Percentiles rank a stretch among this genome's conserved stretches.
Evolutionary conservation across 2,113 vertebrate species (phyloP).

Genomic region (Ammodytes dubius): DNA sequence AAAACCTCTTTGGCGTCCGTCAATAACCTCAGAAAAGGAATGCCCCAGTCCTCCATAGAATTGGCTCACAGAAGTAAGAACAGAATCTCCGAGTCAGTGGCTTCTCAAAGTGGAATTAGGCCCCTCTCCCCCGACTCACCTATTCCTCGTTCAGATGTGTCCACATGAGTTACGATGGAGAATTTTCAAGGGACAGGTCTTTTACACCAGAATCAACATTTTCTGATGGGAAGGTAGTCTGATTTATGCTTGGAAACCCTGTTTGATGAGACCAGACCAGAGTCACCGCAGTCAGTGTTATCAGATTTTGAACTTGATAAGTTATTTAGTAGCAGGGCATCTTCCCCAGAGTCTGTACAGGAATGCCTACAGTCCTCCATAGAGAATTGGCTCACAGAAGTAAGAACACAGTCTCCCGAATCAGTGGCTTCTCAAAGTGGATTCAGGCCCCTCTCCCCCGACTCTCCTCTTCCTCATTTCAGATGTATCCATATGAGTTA

Average conservation of each 20-base stretch:
- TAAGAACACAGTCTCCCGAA: too few species aligned
- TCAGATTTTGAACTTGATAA: constrained; percentile 14
- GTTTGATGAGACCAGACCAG: constrained; percentile 18
- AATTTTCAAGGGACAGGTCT: background rate
- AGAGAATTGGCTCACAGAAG: too few species aligned
- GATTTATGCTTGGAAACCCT: constrained; percentile 20
- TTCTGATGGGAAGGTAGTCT: constrained; percentile 34
- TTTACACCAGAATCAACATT: constrained; percentile 25
- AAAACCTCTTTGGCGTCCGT: too few species aligned
- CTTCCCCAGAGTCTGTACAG: background rate
- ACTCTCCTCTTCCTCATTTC: constrained; percentile 56
- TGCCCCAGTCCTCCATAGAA: background rate
- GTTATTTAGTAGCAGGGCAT: background rate
- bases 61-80: constrained; percentile 8
- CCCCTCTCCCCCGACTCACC: constrained; percentile 51
- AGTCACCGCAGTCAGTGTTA: constrained; percentile 6
- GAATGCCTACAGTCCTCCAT: too few species aligned
- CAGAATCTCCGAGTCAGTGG: constrained; percentile 12
- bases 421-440: constrained; percentile 19
- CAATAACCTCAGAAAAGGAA: too few species aligned
- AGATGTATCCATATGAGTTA: background rate
- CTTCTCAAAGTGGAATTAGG: constrained; percentile 16
- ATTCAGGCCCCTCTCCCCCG: constrained; percentile 31
- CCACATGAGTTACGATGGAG: background rate
- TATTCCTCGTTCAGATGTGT: constrained; percentile 24